Conservation (phyloP, 2,113 vertebrate genomes). For the Zosterops japonicus region DNA sequence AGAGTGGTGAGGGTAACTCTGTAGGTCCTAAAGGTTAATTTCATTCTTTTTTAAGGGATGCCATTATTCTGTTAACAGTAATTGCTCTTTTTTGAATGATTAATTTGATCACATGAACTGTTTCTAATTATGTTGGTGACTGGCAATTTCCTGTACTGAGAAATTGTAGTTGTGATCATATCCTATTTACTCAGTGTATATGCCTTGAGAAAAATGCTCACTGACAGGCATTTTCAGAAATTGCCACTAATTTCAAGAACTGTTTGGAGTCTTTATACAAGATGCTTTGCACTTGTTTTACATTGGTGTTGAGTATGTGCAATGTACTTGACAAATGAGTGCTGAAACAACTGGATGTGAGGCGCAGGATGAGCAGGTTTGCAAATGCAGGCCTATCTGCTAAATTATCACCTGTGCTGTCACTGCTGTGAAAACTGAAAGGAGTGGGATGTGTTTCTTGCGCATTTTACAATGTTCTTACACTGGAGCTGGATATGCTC, state of each 20-base stretch:
- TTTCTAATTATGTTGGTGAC: constrained; percentile 63
- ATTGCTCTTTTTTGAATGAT: constrained; percentile 64
- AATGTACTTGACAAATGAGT: not conserved
- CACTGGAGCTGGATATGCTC: not conserved
- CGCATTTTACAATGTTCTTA: not conserved
- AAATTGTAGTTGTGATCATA: constrained; percentile 32
- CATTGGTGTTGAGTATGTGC: not conserved
- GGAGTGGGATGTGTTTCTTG: not conserved
- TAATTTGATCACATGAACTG: constrained; percentile 63
- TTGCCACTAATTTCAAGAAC: not conserved
- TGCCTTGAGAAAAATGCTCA: not conserved
- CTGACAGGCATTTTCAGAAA: constrained; percentile 11
- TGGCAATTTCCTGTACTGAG: constrained; percentile 58
- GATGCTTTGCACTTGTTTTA: not conserved
- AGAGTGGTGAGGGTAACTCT: constrained; percentile 31
- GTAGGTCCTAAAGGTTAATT: constrained; percentile 56
- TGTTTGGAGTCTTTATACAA: not conserved
- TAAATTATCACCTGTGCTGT: not conserved
- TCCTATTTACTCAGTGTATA: not conserved
- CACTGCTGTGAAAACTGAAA: not conserved
- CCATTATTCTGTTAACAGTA: constrained; percentile 64
- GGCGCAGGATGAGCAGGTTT: not conserved
- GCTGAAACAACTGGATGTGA: not conserved
- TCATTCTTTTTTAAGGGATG: constrained; percentile 62
- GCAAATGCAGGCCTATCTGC: not conserved